phyloP scores from a whole-genome alignment of 35 echinoderm and acorn worm species.

The Anneissia japonica region DNA sequence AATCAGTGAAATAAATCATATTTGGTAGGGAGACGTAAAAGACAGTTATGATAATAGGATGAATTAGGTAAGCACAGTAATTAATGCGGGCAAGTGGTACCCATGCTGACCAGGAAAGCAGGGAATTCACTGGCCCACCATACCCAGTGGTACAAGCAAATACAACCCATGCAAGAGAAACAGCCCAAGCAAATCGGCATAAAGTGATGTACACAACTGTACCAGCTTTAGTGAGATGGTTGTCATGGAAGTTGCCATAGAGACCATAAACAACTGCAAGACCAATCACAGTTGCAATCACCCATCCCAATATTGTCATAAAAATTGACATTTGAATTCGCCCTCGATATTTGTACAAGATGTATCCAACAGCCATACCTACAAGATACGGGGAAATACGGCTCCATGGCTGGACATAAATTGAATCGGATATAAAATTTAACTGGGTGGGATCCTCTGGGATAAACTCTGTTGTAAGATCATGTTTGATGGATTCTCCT shows the following conservation, averaged over 20 bases:
- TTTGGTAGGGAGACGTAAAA: conserved; percentile 23
- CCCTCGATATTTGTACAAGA: conserved; percentile 40
- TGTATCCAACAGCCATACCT: conserved; percentile 69
- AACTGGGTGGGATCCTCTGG: neutral
- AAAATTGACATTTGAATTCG: neutral
- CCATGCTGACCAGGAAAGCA: conserved; percentile 67
- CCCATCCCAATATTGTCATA: conserved; percentile 44
- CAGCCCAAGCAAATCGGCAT: conserved; percentile 45
- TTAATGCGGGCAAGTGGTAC: conserved; percentile 60
- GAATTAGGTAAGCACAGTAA: conserved; percentile 68
- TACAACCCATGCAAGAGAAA: conserved; percentile 58
- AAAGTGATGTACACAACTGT: conserved; percentile 31
- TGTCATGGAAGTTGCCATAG: conserved; percentile 33
- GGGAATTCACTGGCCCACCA: conserved; percentile 60
- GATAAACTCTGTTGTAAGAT: neutral
- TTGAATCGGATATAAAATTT: neutral
- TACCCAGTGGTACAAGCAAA: conserved; percentile 65
- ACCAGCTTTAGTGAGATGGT: neutral
- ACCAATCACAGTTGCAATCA: conserved; percentile 37
- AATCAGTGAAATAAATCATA: neutral
- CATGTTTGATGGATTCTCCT: neutral
- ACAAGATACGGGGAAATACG: conserved; percentile 81
- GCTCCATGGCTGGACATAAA: conserved; percentile 75
- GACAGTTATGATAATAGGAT: conserved; percentile 50
- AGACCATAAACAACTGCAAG: conserved; percentile 56